Evolutionary conservation across 2,888 invertebrate species (phyloP), one percentile per base, ranked within the genome.

Genomic region (Philhelius pedissequus): DNA sequence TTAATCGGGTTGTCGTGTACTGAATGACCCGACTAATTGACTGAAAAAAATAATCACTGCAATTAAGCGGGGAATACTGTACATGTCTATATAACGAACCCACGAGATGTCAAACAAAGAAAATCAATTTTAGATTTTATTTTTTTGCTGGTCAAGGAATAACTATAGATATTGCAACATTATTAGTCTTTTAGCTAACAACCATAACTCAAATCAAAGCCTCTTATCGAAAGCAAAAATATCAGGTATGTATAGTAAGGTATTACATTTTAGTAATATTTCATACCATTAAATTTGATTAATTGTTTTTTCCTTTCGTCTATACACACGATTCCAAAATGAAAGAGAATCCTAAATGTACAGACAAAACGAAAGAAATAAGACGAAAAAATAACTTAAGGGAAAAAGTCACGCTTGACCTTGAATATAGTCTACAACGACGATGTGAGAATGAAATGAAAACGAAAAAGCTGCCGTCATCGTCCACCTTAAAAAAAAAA

Each of bases 341-440:
- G 48, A 75, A 80, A 56, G 62, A 40, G 75, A 80, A 56, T 56
- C 11, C 25, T 30, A 20, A 75, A 70, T 56, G 15, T 20, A n/a
- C 25, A 60, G 18, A 60, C 13, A 56, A 25, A 69, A 25, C n/a
- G 48, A 6, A 6, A 9, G 4, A 22, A 25, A 48, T 0, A 13
- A 13, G 7, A 48, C 5, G 13, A 48, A 22, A 4, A 40, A 13
- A 22, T 0, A 38, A 69, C 43, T 32, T 35, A 77, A 54, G 71
- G 38, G 58, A 70, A 77, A 62, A 70, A 78, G 64, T 83, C 74
- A 83, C 69, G 69, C 83, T 83, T 78, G 78, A 83, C 83, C 83
- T 83, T 83, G 83, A 83, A 83, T 79, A 50, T 74, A 64, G 83
- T 70, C 78, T 64, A 64, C 43, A 13, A n/a, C 40, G n/a, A 62